Conservation (phyloP, 1,140 invertebrate genomes). For the Radopholus similis region DNA sequence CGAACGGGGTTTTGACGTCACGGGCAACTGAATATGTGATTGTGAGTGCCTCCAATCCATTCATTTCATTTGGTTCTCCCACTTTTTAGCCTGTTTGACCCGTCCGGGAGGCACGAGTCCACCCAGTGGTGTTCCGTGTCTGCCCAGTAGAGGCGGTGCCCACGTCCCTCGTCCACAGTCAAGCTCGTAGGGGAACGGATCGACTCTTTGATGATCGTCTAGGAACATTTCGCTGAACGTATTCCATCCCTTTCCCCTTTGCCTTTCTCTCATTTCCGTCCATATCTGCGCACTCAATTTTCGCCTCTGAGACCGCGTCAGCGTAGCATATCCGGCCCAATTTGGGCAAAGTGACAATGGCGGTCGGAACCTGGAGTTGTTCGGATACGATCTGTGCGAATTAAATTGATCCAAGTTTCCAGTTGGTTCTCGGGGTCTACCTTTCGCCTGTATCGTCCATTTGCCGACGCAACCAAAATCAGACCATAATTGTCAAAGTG, state of each 20-base stretch:
- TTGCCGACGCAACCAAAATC: too few relatives aligned
- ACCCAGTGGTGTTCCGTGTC: conserved; percentile 63
- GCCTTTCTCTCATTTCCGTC: conserved; percentile 60
- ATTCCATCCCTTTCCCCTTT: too few relatives aligned
- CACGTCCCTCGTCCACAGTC: conserved; percentile 59
- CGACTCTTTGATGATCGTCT: conserved; percentile 57
- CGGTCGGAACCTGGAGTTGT: conserved; percentile 55
- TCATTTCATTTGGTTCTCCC: too few relatives aligned
- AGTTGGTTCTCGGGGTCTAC: too few relatives aligned
- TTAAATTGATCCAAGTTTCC: too few relatives aligned
- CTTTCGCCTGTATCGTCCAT: too few relatives aligned
- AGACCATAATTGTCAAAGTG: too few relatives aligned
- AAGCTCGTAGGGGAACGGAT: conserved; percentile 52
- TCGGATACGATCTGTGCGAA: conserved; percentile 36
- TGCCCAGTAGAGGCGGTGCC: conserved; percentile 62
- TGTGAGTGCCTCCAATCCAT: too few relatives aligned
- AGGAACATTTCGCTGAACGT: too few relatives aligned
- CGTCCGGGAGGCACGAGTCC: conserved; percentile 60
- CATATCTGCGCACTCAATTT: conserved; percentile 63
- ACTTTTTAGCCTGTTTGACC: conserved; percentile 51
- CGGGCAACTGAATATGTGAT: conserved; percentile 19
- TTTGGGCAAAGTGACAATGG: conserved; percentile 52
- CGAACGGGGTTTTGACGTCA: conserved; percentile 56
- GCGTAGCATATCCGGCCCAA: conserved; percentile 57
- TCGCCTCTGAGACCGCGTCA: conserved; percentile 54